phyloP scores from a whole-genome alignment of 2,113 vertebrate species.

The Etia nguti region DNA sequence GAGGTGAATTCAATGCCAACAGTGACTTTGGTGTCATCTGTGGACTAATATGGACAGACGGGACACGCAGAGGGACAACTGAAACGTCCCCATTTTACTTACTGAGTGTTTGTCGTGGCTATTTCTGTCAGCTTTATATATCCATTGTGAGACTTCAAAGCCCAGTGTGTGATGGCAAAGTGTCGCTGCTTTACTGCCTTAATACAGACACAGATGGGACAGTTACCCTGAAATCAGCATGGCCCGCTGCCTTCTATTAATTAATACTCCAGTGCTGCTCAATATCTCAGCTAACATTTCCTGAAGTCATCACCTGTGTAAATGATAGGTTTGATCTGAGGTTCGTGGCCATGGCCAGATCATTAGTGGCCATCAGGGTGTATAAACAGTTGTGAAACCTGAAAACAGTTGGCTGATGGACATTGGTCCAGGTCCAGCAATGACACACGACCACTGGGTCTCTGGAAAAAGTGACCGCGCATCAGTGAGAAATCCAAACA shows the following conservation, averaged over 20 bases:
- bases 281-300: slow-evolving; percentile 27
- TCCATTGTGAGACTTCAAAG: not conserved
- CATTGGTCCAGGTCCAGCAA: slow-evolving; percentile 21
- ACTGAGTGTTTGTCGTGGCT: slow-evolving; percentile 14
- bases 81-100: not conserved
- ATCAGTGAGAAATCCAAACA: slow-evolving; percentile 16
- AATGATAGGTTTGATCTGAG: slow-evolving; percentile 3
- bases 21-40: slow-evolving; percentile 55
- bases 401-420: slow-evolving; percentile 41
- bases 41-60: slow-evolving; percentile 67
- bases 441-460: slow-evolving; percentile 4
- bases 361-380: not conserved
- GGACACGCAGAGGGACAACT: not conserved
- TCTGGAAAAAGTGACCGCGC: not conserved
- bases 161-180: not conserved
- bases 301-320: slow-evolving; percentile 44
- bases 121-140: not conserved
- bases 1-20: slow-evolving; percentile 73
- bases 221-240: not conserved
- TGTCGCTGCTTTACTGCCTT: not conserved
- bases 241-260: not conserved
- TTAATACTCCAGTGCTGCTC: not conserved
- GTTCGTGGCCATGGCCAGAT: not conserved
- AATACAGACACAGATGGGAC: not conserved
- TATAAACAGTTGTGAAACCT: slow-evolving; percentile 53